Base-by-base conservation (phyloP, 1,140 invertebrate species). In the Drosophila arawakana region DNA sequence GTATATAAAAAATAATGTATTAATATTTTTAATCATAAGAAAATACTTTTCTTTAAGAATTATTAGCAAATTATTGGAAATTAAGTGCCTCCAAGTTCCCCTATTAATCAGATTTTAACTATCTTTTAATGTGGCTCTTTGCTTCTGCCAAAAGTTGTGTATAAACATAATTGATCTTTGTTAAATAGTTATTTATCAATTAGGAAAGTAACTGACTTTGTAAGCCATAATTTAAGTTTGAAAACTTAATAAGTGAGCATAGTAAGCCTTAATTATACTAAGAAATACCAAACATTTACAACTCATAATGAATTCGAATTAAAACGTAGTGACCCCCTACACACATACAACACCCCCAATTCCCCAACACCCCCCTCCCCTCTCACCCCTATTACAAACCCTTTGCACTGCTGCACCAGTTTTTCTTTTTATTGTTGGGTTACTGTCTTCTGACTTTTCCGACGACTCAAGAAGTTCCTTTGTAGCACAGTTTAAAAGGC, bases 391-490 rank as follows among this genome's bases (percentile, higher is more conserved):
- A 4, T 10, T n/a, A 6, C 4, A 50, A 47, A 9, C 50, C 50
- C 13, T 61, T 81, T 85, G 81, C 79, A 86, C 82, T 86, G 72
- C 73, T 86, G 79, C 72, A 81, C 82, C 63, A 78, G 74, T 76
- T 71, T 13, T 71, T n/a, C 37, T 59, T 10, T 57, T 57, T 41
- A 41, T 55, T 37, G 52, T 39, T 15, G 52, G 52, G 34, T 55
- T 39, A 55, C 34, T 35, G 15, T 25, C 25, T 11, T 70, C 35
- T 8, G n/a, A 50, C 49, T 41, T 41, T 25, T 11, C 18, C 11
- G 15, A 25, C 13, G 9, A 57, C 49, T 58, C 30, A 41, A 57
- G 72, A 69, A 70, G 30, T 60, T 70, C 43, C 8, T 44, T 52
- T 72, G 35, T 78, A 72, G 69, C 80, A 81, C 77, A 84, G 77